phyloP scores from a whole-genome alignment of 2,797 vertebrate genomes.

The Thamnophis elegans region DNA sequence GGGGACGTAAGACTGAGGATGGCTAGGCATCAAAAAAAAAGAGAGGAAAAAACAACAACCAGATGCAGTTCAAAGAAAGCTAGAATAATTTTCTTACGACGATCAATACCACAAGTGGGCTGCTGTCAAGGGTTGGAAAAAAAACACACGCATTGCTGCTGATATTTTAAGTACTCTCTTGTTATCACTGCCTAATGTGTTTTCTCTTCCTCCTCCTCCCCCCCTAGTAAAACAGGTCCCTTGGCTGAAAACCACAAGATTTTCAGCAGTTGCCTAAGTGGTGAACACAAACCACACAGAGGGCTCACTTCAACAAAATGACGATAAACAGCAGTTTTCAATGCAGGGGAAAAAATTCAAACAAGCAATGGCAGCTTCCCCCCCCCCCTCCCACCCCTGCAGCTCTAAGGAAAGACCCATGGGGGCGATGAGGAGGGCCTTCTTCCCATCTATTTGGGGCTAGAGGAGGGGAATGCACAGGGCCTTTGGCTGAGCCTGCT shows the following conservation, averaged over 20 bases:
- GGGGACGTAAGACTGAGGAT: neutral
- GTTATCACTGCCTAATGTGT: neutral
- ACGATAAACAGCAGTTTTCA: constrained; percentile 66
- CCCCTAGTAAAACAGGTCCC: constrained; percentile 64
- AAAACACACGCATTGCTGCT: neutral
- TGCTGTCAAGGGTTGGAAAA: neutral
- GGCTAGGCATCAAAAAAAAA: neutral
- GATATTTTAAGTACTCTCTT: neutral
- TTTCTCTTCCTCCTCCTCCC: too few species aligned
- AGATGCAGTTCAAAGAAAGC: neutral
- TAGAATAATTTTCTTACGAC: neutral
- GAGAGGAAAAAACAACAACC: neutral
- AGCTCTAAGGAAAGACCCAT: neutral
- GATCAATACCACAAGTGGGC: neutral
- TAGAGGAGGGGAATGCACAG: neutral
- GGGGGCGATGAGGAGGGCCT: neutral
- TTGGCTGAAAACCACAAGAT: constrained; percentile 77
- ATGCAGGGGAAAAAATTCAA: constrained; percentile 47
- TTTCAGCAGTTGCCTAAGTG: constrained; percentile 79
- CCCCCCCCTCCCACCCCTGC: rapidly evolving
- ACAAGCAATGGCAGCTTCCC: constrained; percentile 29
- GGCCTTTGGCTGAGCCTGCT: constrained; percentile 54
- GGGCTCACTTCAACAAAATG: constrained; percentile 72
- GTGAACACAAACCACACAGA: constrained; percentile 76
- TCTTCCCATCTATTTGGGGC: neutral